phyloP scores from a whole-genome alignment of 2,888 invertebrate genomes.

The Drosophila prolongata region DNA sequence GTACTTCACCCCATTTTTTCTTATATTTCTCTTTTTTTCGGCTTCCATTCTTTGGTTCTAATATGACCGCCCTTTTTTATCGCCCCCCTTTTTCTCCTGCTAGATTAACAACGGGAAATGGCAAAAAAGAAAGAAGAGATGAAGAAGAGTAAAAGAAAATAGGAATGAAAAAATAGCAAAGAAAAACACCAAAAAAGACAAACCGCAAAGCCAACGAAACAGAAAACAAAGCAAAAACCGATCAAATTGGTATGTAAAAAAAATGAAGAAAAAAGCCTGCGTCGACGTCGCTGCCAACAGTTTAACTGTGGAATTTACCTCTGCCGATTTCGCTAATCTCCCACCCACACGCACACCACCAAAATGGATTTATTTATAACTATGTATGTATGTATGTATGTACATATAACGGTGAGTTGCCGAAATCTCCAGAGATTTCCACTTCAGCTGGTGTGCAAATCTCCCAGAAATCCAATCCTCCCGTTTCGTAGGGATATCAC shows the following conservation, averaged over 20 bases:
- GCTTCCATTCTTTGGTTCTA: conserved; percentile 14
- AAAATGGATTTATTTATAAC: conserved; percentile 7
- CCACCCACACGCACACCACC: conserved; percentile 6
- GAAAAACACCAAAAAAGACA: conserved; percentile 22
- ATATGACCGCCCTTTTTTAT: conserved; percentile 15
- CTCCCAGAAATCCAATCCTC: background rate
- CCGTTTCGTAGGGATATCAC: background rate
- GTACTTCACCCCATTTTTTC: conserved; percentile 20
- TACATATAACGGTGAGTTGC: background rate
- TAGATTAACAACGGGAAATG: conserved; percentile 74
- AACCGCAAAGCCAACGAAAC: conserved; percentile 12
- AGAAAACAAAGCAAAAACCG: background rate
- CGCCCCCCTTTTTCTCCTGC: conserved; percentile 28
- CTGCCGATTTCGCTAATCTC: conserved; percentile 67
- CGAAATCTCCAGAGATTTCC: conserved; percentile 16
- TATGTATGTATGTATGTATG: background rate
- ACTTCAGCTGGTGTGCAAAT: background rate
- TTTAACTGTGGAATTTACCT: conserved; percentile 55
- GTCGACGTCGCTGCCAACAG: conserved; percentile 25
- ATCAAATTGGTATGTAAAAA: conserved; percentile 29
- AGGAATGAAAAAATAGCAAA: conserved; percentile 32
- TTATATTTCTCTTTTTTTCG: background rate
- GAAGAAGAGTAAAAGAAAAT: conserved; percentile 24
- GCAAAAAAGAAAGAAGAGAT: conserved; percentile 41
- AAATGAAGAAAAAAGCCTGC: conserved; percentile 15